Evolutionary conservation across 2,888 invertebrate species (phyloP).

Genomic region (Epinotia brunnichana): DNA sequence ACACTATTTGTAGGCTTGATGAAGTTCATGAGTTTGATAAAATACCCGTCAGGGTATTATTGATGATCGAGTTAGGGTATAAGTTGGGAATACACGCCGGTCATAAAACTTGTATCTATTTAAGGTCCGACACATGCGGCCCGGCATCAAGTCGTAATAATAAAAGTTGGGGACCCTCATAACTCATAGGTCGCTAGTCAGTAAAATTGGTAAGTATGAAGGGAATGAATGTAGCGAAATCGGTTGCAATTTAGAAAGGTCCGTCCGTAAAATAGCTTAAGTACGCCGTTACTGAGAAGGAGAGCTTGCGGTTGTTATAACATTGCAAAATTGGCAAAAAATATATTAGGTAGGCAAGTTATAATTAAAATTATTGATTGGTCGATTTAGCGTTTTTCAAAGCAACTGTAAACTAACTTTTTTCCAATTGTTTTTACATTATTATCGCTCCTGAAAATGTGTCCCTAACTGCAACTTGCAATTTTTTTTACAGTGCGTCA

Average conservation of each 20-base stretch:
- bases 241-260: slow-evolving; percentile 39
- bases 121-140: slow-evolving; percentile 52
- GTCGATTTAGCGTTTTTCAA: too few relatives aligned
- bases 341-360: too few relatives aligned
- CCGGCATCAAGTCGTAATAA: slow-evolving; percentile 54
- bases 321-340: background rate
- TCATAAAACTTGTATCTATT: slow-evolving; percentile 53
- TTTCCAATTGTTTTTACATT: too few relatives aligned
- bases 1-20: slow-evolving; percentile 1
- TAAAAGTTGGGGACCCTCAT: slow-evolving; percentile 58
- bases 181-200: slow-evolving; percentile 51
- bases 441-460: too few relatives aligned
- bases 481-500: too few relatives aligned
- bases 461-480: too few relatives aligned
- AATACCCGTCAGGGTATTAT: slow-evolving; percentile 33
- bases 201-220: slow-evolving; percentile 43
- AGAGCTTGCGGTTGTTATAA: slow-evolving; percentile 17
- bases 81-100: slow-evolving; percentile 49
- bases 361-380: too few relatives aligned
- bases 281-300: slow-evolving; percentile 22
- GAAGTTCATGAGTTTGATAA: slow-evolving; percentile 20
- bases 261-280: slow-evolving; percentile 30
- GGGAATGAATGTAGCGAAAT: slow-evolving; percentile 40
- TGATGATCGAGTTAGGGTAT: slow-evolving; percentile 42
- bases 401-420: too few relatives aligned